These are phyloP conservation scores for Caenorhabditis angaria DNA, from an alignment of 2,888 invertebrate species.

Conservation along the genomic window DNA sequence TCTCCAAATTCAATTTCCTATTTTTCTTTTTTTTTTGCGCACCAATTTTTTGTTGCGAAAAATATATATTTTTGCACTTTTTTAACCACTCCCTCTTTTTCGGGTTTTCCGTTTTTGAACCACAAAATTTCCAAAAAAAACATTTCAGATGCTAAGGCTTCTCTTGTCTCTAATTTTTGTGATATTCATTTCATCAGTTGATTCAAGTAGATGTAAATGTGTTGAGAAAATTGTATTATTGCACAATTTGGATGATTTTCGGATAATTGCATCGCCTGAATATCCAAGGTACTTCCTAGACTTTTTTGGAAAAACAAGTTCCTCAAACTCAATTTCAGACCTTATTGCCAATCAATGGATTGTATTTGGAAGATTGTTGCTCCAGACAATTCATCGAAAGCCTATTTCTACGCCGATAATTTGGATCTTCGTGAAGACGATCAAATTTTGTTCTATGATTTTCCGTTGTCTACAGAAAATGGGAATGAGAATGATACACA, in stretches of 20 bases:
- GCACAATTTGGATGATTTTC: slow-evolving; percentile 31
- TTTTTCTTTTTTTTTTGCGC: neutral
- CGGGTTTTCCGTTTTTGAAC: too few relatives aligned
- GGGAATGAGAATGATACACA: slow-evolving; percentile 27
- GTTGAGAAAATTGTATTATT: slow-evolving; percentile 42
- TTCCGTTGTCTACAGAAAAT: slow-evolving; percentile 12
- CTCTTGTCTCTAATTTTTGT: neutral
- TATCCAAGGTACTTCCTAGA: slow-evolving; percentile 35
- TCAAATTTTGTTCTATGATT: slow-evolving; percentile 40
- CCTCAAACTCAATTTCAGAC: slow-evolving; percentile 20
- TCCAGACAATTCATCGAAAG: slow-evolving; percentile 36
- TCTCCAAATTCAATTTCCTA: slow-evolving; percentile 9
- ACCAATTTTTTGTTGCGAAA: neutral
- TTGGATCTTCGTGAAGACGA: slow-evolving; percentile 48
- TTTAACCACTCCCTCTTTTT: too few relatives aligned
- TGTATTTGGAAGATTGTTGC: slow-evolving; percentile 50
- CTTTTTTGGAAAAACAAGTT: too few relatives aligned
- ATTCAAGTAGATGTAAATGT: slow-evolving; percentile 22
- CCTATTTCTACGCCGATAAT: slow-evolving; percentile 48
- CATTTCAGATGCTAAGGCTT: neutral
- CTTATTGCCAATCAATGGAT: slow-evolving; percentile 39
- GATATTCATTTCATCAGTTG: neutral
- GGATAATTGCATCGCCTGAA: slow-evolving; percentile 44
- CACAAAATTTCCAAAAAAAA: too few relatives aligned
- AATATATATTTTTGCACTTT: neutral